Conservation (phyloP, 2,797 vertebrate genomes). For the Rhinogobio ventralis region DNA sequence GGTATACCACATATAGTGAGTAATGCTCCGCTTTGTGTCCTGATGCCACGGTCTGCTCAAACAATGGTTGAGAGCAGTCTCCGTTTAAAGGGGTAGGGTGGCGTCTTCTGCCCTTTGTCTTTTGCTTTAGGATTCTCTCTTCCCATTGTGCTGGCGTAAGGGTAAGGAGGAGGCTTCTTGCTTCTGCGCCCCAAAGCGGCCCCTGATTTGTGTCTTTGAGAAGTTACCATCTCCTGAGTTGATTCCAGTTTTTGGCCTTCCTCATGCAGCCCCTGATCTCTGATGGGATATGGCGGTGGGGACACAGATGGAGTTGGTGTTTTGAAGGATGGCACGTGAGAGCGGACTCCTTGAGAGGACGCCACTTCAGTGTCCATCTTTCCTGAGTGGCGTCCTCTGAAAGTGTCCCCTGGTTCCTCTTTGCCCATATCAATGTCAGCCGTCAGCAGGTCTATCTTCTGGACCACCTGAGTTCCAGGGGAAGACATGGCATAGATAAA, state of each 20-base stretch:
- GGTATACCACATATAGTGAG: slow-evolving; percentile 72
- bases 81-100: slow-evolving; percentile 77
- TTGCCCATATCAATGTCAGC: slow-evolving; percentile 75
- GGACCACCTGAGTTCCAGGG: slow-evolving; percentile 75
- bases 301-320: slow-evolving; percentile 7
- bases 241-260: background rate
- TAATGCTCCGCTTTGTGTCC: slow-evolving; percentile 66
- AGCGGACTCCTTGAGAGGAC: background rate
- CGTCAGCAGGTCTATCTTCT: slow-evolving; percentile 81
- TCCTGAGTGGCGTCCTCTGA: slow-evolving; percentile 67
- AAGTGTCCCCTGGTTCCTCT: slow-evolving; percentile 66
- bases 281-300: slow-evolving; percentile 45
- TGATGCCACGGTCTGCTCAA: slow-evolving; percentile 72
- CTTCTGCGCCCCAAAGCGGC: slow-evolving; percentile 62
- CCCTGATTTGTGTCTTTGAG: slow-evolving; percentile 40
- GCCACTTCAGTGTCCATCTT: slow-evolving; percentile 49
- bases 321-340: background rate
- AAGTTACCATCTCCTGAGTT: slow-evolving; percentile 36
- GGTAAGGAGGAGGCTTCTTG: slow-evolving; percentile 80
- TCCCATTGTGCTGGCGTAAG: slow-evolving; percentile 66
- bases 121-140: slow-evolving; percentile 64
- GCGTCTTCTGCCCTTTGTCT: slow-evolving; percentile 71
- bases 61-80: slow-evolving; percentile 81
- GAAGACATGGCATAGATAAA: slow-evolving; percentile 1
- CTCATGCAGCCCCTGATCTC: slow-evolving; percentile 8